Evolutionary conservation across 2,888 invertebrate genomes (phyloP), one percentile per base, ranked within the genome.

Genomic region (Amaurobius ferox): DNA sequence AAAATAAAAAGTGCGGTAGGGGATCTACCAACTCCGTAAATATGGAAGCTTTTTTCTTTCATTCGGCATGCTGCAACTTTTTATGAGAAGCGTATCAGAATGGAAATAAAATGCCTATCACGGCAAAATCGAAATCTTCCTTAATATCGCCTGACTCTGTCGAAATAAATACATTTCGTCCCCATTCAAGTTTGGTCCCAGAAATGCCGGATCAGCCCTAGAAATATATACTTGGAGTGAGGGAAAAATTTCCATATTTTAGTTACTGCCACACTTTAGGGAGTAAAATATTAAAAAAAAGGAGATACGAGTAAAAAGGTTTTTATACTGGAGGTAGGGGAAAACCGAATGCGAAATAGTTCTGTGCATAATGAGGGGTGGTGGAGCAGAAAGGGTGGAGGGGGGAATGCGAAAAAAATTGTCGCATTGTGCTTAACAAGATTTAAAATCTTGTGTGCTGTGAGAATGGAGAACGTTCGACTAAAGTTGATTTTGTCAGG

Each of bases 211-310:
- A 68, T 81, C 80, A 81, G 68, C 68, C 44, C 30, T 26, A 6
- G 72, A 40, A 73, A 68, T 29, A 62, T 40, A 62, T 67, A 67
- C 72, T 48, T 72, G 71, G 16, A 48, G 35, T 64, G 48, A 67
- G 40, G n/a, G 68, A 40, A 32, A 74, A 81, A 81, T 81, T 81
- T 80, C 79, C 80, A 81, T 81, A 81, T 81, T 81, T 81, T 81
- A 81, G 80, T 62, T 68, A 68, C 68, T 30, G 44, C 80, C 72
- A 81, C 80, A 66, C 74, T 74, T 81, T 81, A 30, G 64, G 61
- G 40, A 81, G 74, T 68, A 81, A 62, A 66, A 81, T 73, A 73
- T 80, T 67, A 74, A 80, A 74, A 67, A 61, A 39, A 40, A 29
- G 39, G 67, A 30, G 67, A 35, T 44, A 13, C 28, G 80, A 30